Evolutionary conservation across 2,888 invertebrate genomes (phyloP), one percentile per base, ranked within the genome.

Genomic region (Lasioglossum zephyrum): DNA sequence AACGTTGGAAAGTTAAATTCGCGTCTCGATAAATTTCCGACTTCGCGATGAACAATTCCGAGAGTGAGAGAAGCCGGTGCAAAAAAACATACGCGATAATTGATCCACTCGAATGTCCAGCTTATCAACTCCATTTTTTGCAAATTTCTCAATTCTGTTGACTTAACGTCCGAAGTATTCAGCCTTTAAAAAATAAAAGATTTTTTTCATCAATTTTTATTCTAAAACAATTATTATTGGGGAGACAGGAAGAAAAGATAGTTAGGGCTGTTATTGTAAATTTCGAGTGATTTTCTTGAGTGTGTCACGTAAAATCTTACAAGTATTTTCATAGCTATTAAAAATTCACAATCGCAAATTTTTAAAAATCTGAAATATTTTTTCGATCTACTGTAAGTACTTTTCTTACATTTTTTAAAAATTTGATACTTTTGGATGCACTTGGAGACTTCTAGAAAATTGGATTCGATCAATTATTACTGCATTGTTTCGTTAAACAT

Each of bases 1-100:
- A 74, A 69, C 39, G 49, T 78, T 80, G 49, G n/a, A n/a, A 16
- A 36, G 70, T 77, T 72, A 6, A 31, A 85, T 73, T 60, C 72
- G 41, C 53, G 13, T 26, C 26, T 72, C 77, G 84, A 84, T 79
- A 57, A 31, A 47, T 47, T 72, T 49, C 41, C 60, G 49, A 75
- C 41, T 82, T 63, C 26, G 41, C 36, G 26, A 22, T 13, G 18
- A 4, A 49, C n/a, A 4, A 57, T 31, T n/a, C 13, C 4, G 22
- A 5, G 39, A 39, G 39, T 13, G n/a, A 5, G 69, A 36, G 41
- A 41, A 70, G 4, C 22, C 13, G 13, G 22, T 4, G 11, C n/a
- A n/a, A n/a, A n/a, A n/a, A n/a, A 53, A 49, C 22, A 22, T 49
- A 69, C 11, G 9, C 18, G 5, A 69, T 26, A 26, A 60, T 31